These are phyloP conservation scores for Lamprologus lemairii DNA, from an alignment of 2,113 vertebrate genomes.

Conservation along the genomic window DNA sequence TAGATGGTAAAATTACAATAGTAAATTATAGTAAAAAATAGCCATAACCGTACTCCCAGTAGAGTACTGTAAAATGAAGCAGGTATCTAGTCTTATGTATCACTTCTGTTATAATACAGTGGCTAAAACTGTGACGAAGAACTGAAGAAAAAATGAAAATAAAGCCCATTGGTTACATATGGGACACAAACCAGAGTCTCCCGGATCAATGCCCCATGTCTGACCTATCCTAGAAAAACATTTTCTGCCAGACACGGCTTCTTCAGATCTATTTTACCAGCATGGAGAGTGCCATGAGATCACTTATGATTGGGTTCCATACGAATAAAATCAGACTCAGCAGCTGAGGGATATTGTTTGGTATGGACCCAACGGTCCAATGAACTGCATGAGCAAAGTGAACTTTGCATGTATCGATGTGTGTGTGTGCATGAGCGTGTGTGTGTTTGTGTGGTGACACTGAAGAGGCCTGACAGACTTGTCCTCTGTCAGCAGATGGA, in stretches of 20 bases:
- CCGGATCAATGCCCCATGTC: neutral
- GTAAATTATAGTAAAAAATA: neutral
- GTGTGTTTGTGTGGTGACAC: slow-evolving; percentile 18
- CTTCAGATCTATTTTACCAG: neutral
- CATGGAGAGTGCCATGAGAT: neutral
- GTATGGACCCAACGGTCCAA: neutral
- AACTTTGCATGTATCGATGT: neutral
- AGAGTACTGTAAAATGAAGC: neutral
- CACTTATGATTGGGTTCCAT: neutral
- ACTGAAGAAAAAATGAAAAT: neutral
- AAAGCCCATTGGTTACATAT: neutral
- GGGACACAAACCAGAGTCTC: neutral
- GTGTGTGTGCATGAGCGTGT: neutral
- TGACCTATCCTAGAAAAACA: neutral
- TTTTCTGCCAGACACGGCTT: neutral
- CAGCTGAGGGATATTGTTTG: slow-evolving; percentile 19
- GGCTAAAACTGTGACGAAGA: neutral
- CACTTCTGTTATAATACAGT: neutral
- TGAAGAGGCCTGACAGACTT: slow-evolving; percentile 65
- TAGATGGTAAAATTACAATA: neutral
- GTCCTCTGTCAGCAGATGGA: slow-evolving; percentile 69
- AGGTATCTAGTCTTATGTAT: neutral
- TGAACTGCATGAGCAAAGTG: slow-evolving; percentile 1
- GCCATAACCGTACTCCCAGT: neutral
- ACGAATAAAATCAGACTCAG: neutral